Conservation (phyloP, 2,113 vertebrate species). For the Grallaria varia region DNA sequence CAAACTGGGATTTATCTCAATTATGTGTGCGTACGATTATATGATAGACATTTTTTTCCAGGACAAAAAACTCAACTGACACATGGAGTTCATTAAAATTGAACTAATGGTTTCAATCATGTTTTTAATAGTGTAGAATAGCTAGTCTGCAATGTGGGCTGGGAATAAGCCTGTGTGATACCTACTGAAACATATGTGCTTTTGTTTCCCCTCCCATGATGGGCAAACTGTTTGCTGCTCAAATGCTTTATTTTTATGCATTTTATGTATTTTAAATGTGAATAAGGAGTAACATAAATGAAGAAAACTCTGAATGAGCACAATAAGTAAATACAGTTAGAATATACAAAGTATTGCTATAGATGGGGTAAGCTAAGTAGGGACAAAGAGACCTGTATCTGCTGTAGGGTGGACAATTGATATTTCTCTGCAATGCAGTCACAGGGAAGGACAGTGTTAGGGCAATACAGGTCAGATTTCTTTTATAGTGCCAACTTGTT, state of each 20-base stretch:
- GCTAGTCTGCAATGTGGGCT: not conserved
- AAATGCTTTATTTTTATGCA: slow-evolving; percentile 2
- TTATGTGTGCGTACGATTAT: not conserved
- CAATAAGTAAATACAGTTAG: not conserved
- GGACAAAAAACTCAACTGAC: slow-evolving; percentile 23
- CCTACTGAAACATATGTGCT: not conserved
- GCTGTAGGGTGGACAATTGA: not conserved
- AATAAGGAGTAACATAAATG: not conserved
- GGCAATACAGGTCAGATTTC: not conserved
- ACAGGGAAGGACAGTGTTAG: not conserved
- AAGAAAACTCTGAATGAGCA: not conserved
- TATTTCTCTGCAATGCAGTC: not conserved
- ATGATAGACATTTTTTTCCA: not conserved
- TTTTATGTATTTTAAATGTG: too few relatives aligned
- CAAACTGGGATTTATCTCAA: slow-evolving; percentile 44
- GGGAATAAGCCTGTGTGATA: not conserved
- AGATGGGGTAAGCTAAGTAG: not conserved
- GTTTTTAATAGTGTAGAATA: slow-evolving; percentile 45
- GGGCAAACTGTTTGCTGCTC: not conserved
- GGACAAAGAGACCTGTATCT: not conserved
- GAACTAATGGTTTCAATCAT: slow-evolving; percentile 73
- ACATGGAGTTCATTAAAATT: slow-evolving; percentile 70
- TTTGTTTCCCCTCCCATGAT: not conserved
- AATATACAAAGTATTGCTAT: not conserved
- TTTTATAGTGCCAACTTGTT: not conserved